These are phyloP conservation scores for Calonectris borealis DNA, from an alignment of 2,113 vertebrate genomes.

Conservation along the genomic window DNA sequence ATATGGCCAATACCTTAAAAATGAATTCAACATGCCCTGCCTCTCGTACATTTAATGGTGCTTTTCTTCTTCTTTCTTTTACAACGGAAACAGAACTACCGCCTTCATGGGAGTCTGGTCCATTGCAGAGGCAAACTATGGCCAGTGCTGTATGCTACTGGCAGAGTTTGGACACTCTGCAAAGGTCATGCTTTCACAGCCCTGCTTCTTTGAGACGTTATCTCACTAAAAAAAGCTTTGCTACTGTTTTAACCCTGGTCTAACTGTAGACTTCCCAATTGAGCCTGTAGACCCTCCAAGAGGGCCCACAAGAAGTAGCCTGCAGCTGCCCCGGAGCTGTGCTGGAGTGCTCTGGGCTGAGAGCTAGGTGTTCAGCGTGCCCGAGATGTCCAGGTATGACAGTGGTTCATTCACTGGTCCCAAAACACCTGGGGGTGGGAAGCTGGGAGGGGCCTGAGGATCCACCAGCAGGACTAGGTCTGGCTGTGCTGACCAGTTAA, in stretches of 20 bases:
- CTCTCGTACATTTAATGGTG: neutral
- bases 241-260: neutral
- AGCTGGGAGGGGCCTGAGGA: neutral
- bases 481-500: neutral
- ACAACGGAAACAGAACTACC: conserved; percentile 27
- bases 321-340: neutral
- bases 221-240: neutral
- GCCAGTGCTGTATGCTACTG: neutral
- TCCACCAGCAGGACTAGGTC: neutral
- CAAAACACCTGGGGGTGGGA: neutral
- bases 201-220: neutral
- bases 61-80: conserved; percentile 19
- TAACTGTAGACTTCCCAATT: neutral
- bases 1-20: conserved; percentile 54
- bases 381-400: neutral
- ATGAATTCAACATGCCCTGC: conserved; percentile 38
- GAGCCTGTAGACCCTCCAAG: fast-evolving
- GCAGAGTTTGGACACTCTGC: neutral
- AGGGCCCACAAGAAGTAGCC: neutral
- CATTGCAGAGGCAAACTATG: neutral
- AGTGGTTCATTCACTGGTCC: neutral
- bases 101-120: neutral
- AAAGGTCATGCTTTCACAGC: neutral
- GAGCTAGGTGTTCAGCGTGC: fast-evolving
- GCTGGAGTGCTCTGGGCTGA: neutral